phyloP scores from a whole-genome alignment of 2,888 invertebrate genomes.

The Rhaphigaster nebulosa region DNA sequence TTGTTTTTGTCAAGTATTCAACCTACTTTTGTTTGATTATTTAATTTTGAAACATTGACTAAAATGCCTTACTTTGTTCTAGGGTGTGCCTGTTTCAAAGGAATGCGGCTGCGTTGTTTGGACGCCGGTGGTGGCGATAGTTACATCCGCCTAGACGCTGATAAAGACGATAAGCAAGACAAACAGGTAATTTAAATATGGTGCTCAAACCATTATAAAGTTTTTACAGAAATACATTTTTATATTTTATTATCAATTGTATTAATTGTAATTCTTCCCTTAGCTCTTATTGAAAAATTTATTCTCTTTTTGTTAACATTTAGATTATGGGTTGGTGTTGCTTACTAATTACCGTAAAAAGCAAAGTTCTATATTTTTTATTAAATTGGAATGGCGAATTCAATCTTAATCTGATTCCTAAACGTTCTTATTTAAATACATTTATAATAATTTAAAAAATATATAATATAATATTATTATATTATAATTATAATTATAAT shows the following conservation, averaged over 20 bases:
- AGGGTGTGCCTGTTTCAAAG: constrained; percentile 58
- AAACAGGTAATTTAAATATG: constrained; percentile 37
- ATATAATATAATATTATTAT: too few relatives aligned
- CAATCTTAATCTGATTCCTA: not conserved
- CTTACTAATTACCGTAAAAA: not conserved
- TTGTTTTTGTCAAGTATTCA: not conserved
- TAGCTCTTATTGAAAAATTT: not conserved
- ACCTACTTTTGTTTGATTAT: not conserved
- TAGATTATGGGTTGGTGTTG: not conserved
- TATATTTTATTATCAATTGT: not conserved
- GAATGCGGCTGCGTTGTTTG: constrained; percentile 56
- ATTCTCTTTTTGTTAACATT: not conserved
- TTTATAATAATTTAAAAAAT: too few relatives aligned
- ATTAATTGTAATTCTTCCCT: not conserved
- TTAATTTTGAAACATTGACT: not conserved
- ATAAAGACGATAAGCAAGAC: constrained; percentile 37
- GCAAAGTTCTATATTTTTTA: too few relatives aligned
- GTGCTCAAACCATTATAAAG: not conserved
- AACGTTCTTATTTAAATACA: too few relatives aligned
- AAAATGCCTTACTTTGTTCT: not conserved
- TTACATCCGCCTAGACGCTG: constrained; percentile 54
- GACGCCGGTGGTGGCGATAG: constrained; percentile 54
- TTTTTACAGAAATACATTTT: not conserved
- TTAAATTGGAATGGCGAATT: not conserved
- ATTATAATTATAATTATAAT: too few relatives aligned